Evolutionary conservation across 2,888 invertebrate species (phyloP).

Genomic region (Ennomos quercinarius): DNA sequence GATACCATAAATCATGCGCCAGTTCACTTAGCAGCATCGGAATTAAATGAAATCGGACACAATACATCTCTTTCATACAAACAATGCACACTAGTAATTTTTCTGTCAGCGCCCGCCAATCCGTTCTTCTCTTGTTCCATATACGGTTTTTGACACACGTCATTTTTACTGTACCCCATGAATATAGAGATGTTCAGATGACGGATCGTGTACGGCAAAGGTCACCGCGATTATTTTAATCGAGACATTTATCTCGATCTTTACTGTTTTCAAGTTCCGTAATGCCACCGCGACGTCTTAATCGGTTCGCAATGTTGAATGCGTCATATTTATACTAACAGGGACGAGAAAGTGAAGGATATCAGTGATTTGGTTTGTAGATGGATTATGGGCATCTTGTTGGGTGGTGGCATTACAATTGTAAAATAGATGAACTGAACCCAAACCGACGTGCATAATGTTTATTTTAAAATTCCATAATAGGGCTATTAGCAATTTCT

Average conservation of each 20-base stretch:
- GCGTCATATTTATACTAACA: conserved; percentile 57
- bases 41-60: conserved; percentile 58
- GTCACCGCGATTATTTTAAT: conserved; percentile 78
- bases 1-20: conserved; percentile 52
- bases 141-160: conserved; percentile 66
- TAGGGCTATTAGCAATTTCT: no score
- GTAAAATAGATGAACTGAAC: conserved; percentile 21
- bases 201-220: conserved; percentile 67
- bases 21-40: conserved; percentile 50
- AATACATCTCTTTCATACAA: conserved; percentile 61
- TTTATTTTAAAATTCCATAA: no score
- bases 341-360: conserved; percentile 56
- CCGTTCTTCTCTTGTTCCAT: conserved; percentile 47
- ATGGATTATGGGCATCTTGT: conserved; percentile 52
- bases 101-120: conserved; percentile 63
- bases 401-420: conserved; percentile 38
- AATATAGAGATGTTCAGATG: conserved; percentile 71
- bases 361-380: conserved; percentile 66
- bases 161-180: conserved; percentile 61
- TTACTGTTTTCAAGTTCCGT: conserved; percentile 74
- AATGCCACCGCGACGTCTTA: conserved; percentile 66
- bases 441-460: conserved; percentile 13
- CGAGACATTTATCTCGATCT: conserved; percentile 75
- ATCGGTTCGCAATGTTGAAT: conserved; percentile 65
- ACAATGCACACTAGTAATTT: conserved; percentile 69